Evolutionary conservation across 2,888 invertebrate genomes (phyloP).

Genomic region (Romanomermis culicivorax): DNA sequence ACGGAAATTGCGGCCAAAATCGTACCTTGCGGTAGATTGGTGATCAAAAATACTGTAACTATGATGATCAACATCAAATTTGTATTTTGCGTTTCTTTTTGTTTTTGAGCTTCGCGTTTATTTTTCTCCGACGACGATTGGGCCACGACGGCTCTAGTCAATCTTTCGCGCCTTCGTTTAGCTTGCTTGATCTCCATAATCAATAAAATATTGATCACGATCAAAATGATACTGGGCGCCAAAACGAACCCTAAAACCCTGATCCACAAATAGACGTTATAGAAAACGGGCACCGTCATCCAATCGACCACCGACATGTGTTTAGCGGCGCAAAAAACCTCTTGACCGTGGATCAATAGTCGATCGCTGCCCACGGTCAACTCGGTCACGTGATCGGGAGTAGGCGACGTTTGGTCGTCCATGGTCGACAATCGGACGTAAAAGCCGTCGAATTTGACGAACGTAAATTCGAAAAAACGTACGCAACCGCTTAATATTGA

Average conservation of each 20-base stretch:
- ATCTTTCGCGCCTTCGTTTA: constrained; percentile 50
- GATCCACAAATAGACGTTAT: constrained; percentile 47
- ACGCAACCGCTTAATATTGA: constrained; percentile 59
- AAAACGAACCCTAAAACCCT: constrained; percentile 74
- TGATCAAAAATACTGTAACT: constrained; percentile 34
- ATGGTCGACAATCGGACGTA: not conserved
- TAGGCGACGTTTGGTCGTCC: no score
- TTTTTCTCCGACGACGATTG: constrained; percentile 19
- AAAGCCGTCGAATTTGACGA: not conserved
- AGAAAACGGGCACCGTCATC: constrained; percentile 44
- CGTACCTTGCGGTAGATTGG: constrained; percentile 34
- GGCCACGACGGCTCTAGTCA: constrained; percentile 27
- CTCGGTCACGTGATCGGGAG: no score
- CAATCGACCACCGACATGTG: constrained; percentile 15
- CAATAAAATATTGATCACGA: constrained; percentile 63
- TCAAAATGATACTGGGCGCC: constrained; percentile 64
- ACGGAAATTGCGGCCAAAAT: constrained; percentile 19
- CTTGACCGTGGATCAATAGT: not conserved
- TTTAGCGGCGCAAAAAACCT: not conserved
- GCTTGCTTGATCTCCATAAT: constrained; percentile 65
- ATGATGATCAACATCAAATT: constrained; percentile 34
- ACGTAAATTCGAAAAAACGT: constrained; percentile 48
- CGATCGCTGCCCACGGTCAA: no score
- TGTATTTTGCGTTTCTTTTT: constrained; percentile 25
- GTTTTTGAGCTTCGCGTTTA: constrained; percentile 22